Percentiles rank a stretch among this genome's conserved stretches.
Evolutionary conservation across 2,797 vertebrate species (phyloP).

Genomic region (Mus minutoides): DNA sequence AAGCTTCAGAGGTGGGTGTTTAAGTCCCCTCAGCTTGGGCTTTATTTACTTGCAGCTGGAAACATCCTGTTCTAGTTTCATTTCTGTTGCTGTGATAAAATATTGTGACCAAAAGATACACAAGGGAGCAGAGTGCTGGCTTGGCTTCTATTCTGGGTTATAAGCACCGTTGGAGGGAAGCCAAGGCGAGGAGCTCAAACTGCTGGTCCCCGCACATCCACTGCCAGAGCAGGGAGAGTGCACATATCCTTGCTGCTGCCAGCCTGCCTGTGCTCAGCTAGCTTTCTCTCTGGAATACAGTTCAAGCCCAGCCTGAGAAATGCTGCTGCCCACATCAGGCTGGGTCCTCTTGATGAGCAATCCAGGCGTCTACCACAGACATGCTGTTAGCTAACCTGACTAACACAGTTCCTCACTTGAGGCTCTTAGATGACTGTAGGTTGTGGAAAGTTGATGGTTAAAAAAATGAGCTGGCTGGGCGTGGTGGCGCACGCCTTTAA

Average conservation of each 20-base stretch:
- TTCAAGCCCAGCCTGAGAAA: not conserved
- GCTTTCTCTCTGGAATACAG: not conserved
- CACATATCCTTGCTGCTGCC: too few species aligned
- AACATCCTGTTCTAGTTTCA: conserved; percentile 24
- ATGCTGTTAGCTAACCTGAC: not conserved
- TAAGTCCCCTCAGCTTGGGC: not conserved
- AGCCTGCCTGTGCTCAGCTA: not conserved
- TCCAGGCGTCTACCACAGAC: not conserved
- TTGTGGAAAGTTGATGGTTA: not conserved
- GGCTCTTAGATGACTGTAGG: not conserved
- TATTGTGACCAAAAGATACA: not conserved
- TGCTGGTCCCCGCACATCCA: not conserved
- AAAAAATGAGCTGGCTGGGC: not conserved
- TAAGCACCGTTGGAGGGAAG: not conserved
- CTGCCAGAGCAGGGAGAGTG: not conserved
- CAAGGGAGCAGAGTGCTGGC: not conserved
- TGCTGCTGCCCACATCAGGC: not conserved
- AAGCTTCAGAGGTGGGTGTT: conserved; percentile 38
- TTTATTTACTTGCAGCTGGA: conserved; percentile 44
- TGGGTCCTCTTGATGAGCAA: not conserved
- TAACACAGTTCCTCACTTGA: not conserved
- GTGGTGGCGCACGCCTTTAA: not conserved
- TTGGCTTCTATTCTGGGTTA: not conserved
- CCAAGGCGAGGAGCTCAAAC: not conserved
- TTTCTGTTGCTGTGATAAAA: conserved; percentile 5